A percentile compares a stretch with the other conserved stretches of the same genome.
Conservation (phyloP, 2,113 vertebrate genomes). For the Mirza zaza region DNA sequence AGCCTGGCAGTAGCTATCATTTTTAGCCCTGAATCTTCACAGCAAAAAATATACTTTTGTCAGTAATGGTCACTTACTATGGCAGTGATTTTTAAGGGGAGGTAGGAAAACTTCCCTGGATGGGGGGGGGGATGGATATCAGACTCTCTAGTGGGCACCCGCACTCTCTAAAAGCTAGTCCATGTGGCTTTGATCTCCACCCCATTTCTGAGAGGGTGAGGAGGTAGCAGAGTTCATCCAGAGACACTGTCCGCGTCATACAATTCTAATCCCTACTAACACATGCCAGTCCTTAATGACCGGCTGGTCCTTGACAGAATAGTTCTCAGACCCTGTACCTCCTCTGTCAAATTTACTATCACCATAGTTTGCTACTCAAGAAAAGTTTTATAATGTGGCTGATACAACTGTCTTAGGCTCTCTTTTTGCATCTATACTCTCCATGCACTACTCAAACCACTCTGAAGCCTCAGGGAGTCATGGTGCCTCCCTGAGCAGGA, state of each 20-base stretch:
- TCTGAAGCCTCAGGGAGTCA: accelerated
- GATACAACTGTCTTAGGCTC: neutral
- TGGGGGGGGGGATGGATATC: neutral
- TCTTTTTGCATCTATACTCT: neutral
- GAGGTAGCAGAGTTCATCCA: neutral
- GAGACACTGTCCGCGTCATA: neutral
- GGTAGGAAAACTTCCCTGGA: neutral
- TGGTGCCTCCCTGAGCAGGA: neutral
- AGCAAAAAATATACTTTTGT: neutral
- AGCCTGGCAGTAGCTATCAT: neutral
- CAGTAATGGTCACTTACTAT: neutral
- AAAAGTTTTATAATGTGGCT: neutral
- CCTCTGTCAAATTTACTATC: neutral
- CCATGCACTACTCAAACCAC: neutral
- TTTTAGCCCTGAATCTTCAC: neutral
- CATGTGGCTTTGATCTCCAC: neutral
- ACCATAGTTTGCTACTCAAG: neutral
- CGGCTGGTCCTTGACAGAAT: neutral
- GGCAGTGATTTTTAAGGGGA: neutral
- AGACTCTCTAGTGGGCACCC: neutral
- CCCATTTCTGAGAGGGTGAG: neutral
- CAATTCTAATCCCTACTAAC: neutral
- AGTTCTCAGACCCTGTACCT: neutral
- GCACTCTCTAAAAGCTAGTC: neutral
- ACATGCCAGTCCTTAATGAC: neutral